Conservation (phyloP, 1,140 invertebrate genomes). For the Tribolium castaneum region DNA sequence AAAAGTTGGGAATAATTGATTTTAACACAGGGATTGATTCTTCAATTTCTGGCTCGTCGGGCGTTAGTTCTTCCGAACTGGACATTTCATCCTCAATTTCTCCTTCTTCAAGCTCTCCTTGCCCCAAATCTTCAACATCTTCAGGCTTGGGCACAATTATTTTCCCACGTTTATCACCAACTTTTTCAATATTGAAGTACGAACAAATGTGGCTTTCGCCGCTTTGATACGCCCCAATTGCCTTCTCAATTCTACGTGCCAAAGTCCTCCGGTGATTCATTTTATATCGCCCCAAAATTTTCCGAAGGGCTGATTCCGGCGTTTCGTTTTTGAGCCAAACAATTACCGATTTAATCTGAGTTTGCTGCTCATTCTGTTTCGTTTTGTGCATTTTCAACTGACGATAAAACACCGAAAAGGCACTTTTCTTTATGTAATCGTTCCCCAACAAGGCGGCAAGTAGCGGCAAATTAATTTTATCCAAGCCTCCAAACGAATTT, state of each 20-base stretch:
- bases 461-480: conserved; percentile 76
- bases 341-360: conserved; percentile 75
- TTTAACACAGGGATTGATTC: conserved; percentile 9
- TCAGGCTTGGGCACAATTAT: conserved; percentile 39
- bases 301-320: conserved; percentile 75
- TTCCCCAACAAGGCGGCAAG: conserved; percentile 87
- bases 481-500: conserved; percentile 71
- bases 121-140: conserved; percentile 44
- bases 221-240: conserved; percentile 73
- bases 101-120: conserved; percentile 42
- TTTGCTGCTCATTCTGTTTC: conserved; percentile 69
- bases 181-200: conserved; percentile 66
- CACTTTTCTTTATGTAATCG: conserved; percentile 80
- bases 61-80: conserved; percentile 34
- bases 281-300: conserved; percentile 72
- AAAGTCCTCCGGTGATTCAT: conserved; percentile 67
- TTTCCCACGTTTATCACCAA: conserved; percentile 2
- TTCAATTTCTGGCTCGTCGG: neutral
- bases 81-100: conserved; percentile 39
- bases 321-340: conserved; percentile 79
- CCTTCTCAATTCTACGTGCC: conserved; percentile 69
- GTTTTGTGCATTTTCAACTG: conserved; percentile 71
- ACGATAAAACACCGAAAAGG: conserved; percentile 78
- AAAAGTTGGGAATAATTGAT: conserved; percentile 72
- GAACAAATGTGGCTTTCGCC: conserved; percentile 68